phyloP scores from a whole-genome alignment of 2,113 vertebrate species.

The Edolisoma coerulescens region DNA sequence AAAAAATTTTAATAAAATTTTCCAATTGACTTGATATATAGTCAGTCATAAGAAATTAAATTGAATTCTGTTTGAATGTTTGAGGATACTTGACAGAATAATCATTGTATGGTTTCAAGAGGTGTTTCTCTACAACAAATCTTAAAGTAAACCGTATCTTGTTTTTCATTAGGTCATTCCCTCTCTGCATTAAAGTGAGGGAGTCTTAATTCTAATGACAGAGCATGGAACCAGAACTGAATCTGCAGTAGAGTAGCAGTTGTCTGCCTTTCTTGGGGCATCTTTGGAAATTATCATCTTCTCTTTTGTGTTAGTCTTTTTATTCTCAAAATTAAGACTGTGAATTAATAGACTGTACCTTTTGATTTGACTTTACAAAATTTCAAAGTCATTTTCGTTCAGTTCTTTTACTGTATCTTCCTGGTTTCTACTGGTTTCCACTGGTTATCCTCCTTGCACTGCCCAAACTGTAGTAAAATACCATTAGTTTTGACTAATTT shows the following conservation, averaged over 20 bases:
- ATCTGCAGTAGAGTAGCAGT: not conserved
- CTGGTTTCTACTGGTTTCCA: not conserved
- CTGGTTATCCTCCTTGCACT: not conserved
- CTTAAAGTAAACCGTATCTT: not conserved
- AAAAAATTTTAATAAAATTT: not conserved
- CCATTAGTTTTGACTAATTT: not conserved
- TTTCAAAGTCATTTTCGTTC: not conserved
- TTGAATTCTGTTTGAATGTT: not conserved
- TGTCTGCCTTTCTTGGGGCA: not conserved
- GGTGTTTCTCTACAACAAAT: not conserved
- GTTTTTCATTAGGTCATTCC: not conserved
- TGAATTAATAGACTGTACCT: not conserved
- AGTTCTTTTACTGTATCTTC: not conserved
- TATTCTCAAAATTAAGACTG: not conserved
- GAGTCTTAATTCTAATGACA: not conserved
- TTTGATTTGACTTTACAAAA: not conserved
- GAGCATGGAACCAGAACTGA: not conserved
- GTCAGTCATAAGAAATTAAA: not conserved
- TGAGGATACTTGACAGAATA: not conserved
- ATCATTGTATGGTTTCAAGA: not conserved
- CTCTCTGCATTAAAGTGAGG: not conserved
- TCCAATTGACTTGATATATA: not conserved
- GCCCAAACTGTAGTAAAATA: not conserved
- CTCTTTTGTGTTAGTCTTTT: not conserved
- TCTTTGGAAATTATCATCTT: not conserved